phyloP scores from a whole-genome alignment of 2,888 invertebrate genomes.

The Epirrhoe alternata region DNA sequence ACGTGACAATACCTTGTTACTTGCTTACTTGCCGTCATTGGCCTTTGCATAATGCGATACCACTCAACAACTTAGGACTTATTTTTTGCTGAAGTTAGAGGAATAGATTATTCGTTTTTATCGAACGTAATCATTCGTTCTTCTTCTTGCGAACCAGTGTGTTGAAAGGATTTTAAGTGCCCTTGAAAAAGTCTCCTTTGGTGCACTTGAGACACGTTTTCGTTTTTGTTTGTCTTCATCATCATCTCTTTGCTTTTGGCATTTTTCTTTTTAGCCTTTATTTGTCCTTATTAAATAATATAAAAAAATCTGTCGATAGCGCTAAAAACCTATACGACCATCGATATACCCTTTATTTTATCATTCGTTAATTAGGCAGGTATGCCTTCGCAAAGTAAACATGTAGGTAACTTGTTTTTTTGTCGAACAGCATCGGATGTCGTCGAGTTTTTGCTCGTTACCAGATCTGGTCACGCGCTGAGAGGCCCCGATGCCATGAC shows the following conservation, averaged over 20 bases:
- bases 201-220: too few relatives aligned
- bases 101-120: not conserved
- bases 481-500: constrained; percentile 68
- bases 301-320: too few relatives aligned
- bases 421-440: constrained; percentile 63
- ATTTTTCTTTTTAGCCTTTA: too few relatives aligned
- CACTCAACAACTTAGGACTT: constrained; percentile 12
- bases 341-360: constrained; percentile 17
- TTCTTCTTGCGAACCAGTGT: too few relatives aligned
- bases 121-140: too few relatives aligned
- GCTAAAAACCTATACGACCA: not conserved
- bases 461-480: constrained; percentile 72
- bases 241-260: too few relatives aligned
- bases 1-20: constrained; percentile 49
- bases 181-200: too few relatives aligned
- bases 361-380: constrained; percentile 25
- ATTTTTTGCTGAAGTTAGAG: not conserved
- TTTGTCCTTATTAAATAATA: too few relatives aligned
- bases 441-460: constrained; percentile 81
- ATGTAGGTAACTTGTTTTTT: constrained; percentile 56
- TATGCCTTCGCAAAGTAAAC: constrained; percentile 36
- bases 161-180: too few relatives aligned
- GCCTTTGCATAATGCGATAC: constrained; percentile 35
- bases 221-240: too few relatives aligned
- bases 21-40: constrained; percentile 15